These are phyloP conservation scores for Dascillus cervinus DNA, from an alignment of 2,888 invertebrate species.

Conservation along the genomic window DNA sequence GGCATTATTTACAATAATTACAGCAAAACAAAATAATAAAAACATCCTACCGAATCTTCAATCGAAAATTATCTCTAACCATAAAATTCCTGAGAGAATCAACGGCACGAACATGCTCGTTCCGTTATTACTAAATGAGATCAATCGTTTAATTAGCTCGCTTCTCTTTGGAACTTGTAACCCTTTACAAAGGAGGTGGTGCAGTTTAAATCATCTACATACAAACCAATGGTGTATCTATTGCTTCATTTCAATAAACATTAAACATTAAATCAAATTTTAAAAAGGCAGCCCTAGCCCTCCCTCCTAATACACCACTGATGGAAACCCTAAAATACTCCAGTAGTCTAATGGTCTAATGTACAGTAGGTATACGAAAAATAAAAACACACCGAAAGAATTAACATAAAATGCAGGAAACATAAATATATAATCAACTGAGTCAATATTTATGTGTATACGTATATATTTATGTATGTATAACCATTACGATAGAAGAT, in stretches of 20 bases:
- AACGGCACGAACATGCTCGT: conserved; percentile 20
- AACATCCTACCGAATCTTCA: conserved; percentile 15
- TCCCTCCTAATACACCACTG: too few relatives aligned
- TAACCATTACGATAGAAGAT: neutral
- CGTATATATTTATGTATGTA: conserved; percentile 13
- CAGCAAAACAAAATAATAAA: too few relatives aligned
- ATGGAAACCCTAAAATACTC: conserved; percentile 29
- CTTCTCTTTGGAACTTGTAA: conserved; percentile 41
- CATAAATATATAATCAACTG: conserved; percentile 14
- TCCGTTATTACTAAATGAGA: conserved; percentile 35
- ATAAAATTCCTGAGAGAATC: conserved; percentile 41
- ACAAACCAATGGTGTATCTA: too few relatives aligned
- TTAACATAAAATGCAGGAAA: conserved; percentile 20
- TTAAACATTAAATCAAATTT: too few relatives aligned
- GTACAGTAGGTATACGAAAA: conserved; percentile 1
- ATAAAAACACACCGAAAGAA: conserved; percentile 39
- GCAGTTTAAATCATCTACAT: conserved; percentile 31
- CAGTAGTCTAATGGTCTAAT: conserved; percentile 16
- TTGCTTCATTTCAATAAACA: too few relatives aligned
- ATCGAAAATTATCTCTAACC: conserved; percentile 25
- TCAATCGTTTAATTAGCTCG: conserved; percentile 41
- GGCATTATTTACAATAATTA: conserved; percentile 22
- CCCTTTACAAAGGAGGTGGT: conserved; percentile 17
- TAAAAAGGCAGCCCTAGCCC: too few relatives aligned
- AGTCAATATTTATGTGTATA: too few relatives aligned